Evolutionary conservation across 2,113 vertebrate genomes (phyloP), one percentile per base, ranked within the genome.

Genomic region (Alectura lathami): DNA sequence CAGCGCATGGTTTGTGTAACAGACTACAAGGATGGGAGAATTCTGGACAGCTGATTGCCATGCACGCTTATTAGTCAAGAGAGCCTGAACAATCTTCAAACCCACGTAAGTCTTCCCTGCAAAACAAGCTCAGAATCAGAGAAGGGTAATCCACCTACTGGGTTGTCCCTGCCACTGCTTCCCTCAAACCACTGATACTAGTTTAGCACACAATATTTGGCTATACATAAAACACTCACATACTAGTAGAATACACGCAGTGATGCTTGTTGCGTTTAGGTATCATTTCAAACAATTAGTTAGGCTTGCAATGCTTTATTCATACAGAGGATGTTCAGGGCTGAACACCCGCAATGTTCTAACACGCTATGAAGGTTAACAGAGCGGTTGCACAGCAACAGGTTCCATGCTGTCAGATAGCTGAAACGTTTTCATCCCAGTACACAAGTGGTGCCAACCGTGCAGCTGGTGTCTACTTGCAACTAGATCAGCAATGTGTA

Each of bases 1-100:
- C 97, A 99, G 97, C 40, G 99, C 99, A 67, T 99, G 99, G 96
- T 99, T 99, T 67, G 99, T 99, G 83, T 99, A 99, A 96, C 99
- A 99, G 32, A 99, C 99, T 34, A 99, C 98, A 89, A 99, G 98
- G 95, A 99, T 97, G 13, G 98, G 99, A 88, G 91, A 60, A 10
- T 59, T 88, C 64, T 30, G 54, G 13, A 0, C 0, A 40, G 8
- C 17, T 7, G 45, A 38, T 83, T 96, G 97, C 98, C 99, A 99
- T 45, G 96, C 96, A 0, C 30, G 0, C 29, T 96, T 48, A 57
- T 99, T 99, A 59, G 94, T 94, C 95, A 99, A 91, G 70, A 99
- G 97, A 56, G 98, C 98, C 89, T 97, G 97, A 85, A 99, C 98
- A 74, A 99, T 99, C 97, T 99, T 99, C 83, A 99, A 97, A 48